phyloP scores from a whole-genome alignment of 2,797 vertebrate genomes.

The Characodon lateralis region DNA sequence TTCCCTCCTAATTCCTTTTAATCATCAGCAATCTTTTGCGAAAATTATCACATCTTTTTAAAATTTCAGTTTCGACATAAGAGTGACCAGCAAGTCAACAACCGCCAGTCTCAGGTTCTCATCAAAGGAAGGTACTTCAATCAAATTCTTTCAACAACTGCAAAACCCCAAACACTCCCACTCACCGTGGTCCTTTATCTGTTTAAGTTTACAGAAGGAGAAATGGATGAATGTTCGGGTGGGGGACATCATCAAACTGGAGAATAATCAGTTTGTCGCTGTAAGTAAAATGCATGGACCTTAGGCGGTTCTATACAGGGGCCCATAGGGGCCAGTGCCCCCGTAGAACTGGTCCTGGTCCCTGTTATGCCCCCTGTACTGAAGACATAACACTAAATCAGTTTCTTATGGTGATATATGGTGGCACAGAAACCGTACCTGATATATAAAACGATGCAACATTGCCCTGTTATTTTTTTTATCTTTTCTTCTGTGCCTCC shows the following conservation, averaged over 20 bases:
- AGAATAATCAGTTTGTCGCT: conserved; percentile 89
- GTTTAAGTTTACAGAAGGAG: conserved; percentile 81
- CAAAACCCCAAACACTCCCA: background rate
- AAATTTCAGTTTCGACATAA: conserved; percentile 82
- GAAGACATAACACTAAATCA: no score
- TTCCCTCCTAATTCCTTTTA: background rate
- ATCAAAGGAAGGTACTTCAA: conserved; percentile 75
- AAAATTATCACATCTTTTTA: background rate
- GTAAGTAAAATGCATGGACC: conserved; percentile 75
- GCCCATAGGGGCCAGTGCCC: no score
- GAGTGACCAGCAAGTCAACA: conserved; percentile 85
- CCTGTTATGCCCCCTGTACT: no score
- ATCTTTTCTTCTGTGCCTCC: no score
- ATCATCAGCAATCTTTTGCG: background rate
- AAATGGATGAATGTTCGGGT: conserved; percentile 87
- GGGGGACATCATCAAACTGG: conserved; percentile 84
- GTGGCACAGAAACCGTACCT: no score
- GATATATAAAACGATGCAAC: no score
- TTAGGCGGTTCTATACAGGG: no score
- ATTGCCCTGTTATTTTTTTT: no score
- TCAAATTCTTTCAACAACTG: background rate
- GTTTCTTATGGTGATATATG: no score
- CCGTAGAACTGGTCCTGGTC: no score
- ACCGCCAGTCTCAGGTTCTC: conserved; percentile 84
- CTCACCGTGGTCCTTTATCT: background rate